phyloP scores from a whole-genome alignment of 2,888 invertebrate species.

The Poecilobothrus nobilitatus region DNA sequence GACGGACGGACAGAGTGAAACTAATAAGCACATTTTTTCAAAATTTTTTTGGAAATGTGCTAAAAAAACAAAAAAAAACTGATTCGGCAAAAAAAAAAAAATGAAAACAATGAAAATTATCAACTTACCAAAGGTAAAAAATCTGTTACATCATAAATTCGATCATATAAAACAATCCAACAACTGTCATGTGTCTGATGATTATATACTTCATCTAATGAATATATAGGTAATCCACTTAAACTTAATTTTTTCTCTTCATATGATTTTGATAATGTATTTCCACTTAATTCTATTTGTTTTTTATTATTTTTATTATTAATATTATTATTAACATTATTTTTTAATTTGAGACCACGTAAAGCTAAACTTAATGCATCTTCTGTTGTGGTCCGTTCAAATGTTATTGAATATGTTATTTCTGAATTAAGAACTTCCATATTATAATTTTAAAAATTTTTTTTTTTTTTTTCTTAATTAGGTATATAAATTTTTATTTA shows the following conservation, averaged over 20 bases:
- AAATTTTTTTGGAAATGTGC: no score
- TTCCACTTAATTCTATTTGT: background rate
- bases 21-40: no score
- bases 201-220: slow-evolving; percentile 64
- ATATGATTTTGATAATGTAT: slow-evolving; percentile 9
- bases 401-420: background rate
- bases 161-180: slow-evolving; percentile 81
- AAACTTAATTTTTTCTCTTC: slow-evolving; percentile 7
- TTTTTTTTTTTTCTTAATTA: background rate
- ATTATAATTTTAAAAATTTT: background rate
- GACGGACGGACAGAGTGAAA: no score
- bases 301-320: background rate
- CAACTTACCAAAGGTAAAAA: slow-evolving; percentile 59
- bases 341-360: background rate
- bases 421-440: background rate
- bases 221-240: slow-evolving; percentile 43
- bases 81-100: no score
- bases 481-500: background rate
- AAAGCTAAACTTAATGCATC: background rate
- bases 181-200: slow-evolving; percentile 68
- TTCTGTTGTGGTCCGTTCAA: background rate
- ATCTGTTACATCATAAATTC: slow-evolving; percentile 71
- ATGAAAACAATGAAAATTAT: no score
- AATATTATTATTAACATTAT: background rate
- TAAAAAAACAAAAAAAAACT: no score